Conservation (phyloP, 2,113 vertebrate species). For the Halcyon malimbica region DNA sequence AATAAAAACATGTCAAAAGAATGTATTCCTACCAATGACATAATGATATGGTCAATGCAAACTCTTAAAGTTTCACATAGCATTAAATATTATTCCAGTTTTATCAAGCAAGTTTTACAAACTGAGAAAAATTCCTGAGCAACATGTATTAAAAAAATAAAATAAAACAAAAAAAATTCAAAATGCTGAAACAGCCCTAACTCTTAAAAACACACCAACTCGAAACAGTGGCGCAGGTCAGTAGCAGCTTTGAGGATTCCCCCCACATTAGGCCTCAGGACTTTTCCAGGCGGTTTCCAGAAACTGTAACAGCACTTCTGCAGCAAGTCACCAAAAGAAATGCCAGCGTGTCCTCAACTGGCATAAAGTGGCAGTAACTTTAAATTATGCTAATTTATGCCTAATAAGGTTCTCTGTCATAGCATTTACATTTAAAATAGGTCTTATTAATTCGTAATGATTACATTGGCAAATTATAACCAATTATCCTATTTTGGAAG, state of each 20-base stretch:
- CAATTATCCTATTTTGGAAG: constrained; percentile 27
- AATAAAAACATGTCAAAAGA: not conserved
- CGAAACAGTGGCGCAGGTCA: fast-evolving
- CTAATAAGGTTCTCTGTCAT: not conserved
- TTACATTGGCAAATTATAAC: constrained; percentile 18
- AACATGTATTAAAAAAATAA: too few relatives aligned
- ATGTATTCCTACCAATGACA: not conserved
- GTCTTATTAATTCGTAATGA: constrained; percentile 17
- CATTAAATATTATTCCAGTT: not conserved
- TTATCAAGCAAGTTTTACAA: not conserved
- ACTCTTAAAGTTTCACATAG: not conserved
- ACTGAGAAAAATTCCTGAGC: not conserved
- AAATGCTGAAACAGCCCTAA: not conserved
- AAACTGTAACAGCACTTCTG: not conserved
- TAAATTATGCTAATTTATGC: constrained; percentile 25
- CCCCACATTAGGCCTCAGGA: not conserved
- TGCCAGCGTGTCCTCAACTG: not conserved
- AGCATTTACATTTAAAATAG: constrained; percentile 9
- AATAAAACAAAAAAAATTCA: not conserved
- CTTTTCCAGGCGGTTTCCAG: not conserved
- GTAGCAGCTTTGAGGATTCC: not conserved
- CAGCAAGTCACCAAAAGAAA: not conserved
- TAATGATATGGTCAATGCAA: not conserved
- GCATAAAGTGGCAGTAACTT: not conserved
- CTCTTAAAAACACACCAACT: not conserved